Base-by-base conservation (phyloP, 2,797 vertebrate species). In the Enteromius anoplus region DNA sequence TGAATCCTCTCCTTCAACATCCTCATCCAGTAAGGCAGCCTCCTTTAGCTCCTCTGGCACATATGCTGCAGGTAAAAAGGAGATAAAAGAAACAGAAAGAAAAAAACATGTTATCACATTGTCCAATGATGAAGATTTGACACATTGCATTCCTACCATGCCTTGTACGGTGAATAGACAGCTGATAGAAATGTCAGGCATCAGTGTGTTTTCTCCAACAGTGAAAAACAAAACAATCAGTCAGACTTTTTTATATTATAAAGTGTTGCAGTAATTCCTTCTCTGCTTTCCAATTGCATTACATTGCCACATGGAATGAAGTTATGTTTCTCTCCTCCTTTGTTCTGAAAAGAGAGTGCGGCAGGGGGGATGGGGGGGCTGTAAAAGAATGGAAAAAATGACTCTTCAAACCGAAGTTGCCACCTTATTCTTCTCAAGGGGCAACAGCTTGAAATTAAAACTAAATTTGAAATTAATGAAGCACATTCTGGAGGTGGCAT, bases 401-500 rank as follows among this genome's bases (percentile, higher is more conserved):
- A 94, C 94, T 97, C 96, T 96, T 98, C 96, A 98, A 98, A 98
- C 95, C 96, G 94, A 97, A 98, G 96, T 98, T 96, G 97, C 97
- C 96, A 98, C 97, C 97, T 98, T 98, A 97, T 98, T 98, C 97
- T 99, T 99, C 97, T 99, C 98, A 98, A 97, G 98, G 97, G 98
- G 97, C 97, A 99, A 98, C 97, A 98, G 98, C 97, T 99, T 99
- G 98, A 99, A 99, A 99, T 99, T 99, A 99, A 99, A 99, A 98
- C 96, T 99, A 98, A 98, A 99, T 99, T 98, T 99, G 97, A 99
- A 99, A 99, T 99, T 99, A 99, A 99, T 99, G 98, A 99, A 99
- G 97, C 98, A 98, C 97, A 98, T 99, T 99, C 96, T 97, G 96
- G 97, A 97, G 97, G 97, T 98, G 97, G 97, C 97, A 97, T 98